Conservation (phyloP, 1,140 invertebrate species). For the Drosophila cardini region DNA sequence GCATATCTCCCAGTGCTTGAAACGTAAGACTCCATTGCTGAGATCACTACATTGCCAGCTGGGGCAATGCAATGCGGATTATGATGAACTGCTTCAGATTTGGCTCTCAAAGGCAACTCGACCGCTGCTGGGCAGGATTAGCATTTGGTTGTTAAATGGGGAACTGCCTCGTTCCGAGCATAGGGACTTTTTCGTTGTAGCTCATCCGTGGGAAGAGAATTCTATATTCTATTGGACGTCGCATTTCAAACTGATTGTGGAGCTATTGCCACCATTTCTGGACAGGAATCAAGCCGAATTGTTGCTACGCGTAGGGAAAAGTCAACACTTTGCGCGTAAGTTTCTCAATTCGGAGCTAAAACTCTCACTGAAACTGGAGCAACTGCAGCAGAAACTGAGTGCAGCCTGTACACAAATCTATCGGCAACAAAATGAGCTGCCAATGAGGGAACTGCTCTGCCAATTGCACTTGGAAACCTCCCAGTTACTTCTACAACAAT, state of each 20-base stretch:
- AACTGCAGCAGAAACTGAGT: background rate
- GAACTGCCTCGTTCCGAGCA: background rate
- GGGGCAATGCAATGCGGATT: background rate
- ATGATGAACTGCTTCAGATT: constrained; percentile 18
- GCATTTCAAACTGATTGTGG: constrained; percentile 15
- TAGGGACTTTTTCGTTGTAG: constrained; percentile 37
- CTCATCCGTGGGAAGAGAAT: background rate
- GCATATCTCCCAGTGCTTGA: constrained; percentile 5
- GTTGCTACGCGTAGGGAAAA: constrained; percentile 39
- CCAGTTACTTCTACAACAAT: background rate
- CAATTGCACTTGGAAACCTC: constrained; percentile 34
- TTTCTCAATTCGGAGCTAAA: constrained; percentile 2
- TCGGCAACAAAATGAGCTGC: background rate
- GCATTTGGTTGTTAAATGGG: constrained; percentile 38
- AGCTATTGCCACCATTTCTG: constrained; percentile 21
- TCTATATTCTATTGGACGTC: background rate
- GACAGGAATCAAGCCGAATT: background rate
- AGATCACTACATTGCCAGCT: constrained; percentile 32
- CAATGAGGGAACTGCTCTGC: constrained; percentile 1
- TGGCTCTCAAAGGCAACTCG: constrained; percentile 38
- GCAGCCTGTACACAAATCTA: constrained; percentile 2
- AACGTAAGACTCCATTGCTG: constrained; percentile 5
- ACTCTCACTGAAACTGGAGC: background rate
- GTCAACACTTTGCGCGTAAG: background rate
- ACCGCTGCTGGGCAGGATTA: constrained; percentile 14